Evolutionary conservation across 2,888 invertebrate genomes (phyloP).

Genomic region (Cerastoderma edule): DNA sequence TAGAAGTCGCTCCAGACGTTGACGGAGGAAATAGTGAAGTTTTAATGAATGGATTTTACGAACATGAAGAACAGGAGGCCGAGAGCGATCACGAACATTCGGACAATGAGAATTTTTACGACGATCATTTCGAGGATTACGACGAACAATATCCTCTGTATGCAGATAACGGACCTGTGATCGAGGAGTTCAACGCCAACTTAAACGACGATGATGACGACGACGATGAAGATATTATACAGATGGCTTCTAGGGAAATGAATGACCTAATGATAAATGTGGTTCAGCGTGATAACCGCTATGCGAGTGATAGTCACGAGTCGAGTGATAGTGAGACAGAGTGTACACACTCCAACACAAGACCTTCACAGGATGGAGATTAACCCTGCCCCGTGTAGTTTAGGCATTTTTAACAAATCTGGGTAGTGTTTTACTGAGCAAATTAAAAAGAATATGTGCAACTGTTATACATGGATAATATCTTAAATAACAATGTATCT

Average conservation of each 20-base stretch:
- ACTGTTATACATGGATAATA: too few species aligned
- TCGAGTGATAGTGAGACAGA: conserved; percentile 38
- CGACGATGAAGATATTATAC: conserved; percentile 76
- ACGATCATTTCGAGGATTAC: conserved; percentile 79
- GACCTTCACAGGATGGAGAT: neutral
- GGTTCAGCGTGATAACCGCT: conserved; percentile 62
- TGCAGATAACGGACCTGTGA: conserved; percentile 70
- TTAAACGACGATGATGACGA: conserved; percentile 69
- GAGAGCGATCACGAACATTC: conserved; percentile 73
- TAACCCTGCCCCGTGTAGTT: neutral
- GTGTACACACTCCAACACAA: neutral
- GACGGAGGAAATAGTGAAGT: conserved; percentile 58
- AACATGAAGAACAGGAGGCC: conserved; percentile 60
- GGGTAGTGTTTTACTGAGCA: neutral
- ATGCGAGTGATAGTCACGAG: conserved; percentile 64
- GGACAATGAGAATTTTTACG: conserved; percentile 78
- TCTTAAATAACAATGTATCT: too few species aligned
- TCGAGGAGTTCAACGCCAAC: conserved; percentile 74
- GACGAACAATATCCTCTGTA: conserved; percentile 78
- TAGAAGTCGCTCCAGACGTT: conserved; percentile 53
- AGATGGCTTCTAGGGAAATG: conserved; percentile 66
- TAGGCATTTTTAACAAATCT: conserved; percentile 2
- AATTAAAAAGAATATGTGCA: too few species aligned
- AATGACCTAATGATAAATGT: conserved; percentile 56
- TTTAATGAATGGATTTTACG: conserved; percentile 69